Evolutionary conservation across 2,113 vertebrate genomes (phyloP).

Genomic region (Hipposideros armiger): DNA sequence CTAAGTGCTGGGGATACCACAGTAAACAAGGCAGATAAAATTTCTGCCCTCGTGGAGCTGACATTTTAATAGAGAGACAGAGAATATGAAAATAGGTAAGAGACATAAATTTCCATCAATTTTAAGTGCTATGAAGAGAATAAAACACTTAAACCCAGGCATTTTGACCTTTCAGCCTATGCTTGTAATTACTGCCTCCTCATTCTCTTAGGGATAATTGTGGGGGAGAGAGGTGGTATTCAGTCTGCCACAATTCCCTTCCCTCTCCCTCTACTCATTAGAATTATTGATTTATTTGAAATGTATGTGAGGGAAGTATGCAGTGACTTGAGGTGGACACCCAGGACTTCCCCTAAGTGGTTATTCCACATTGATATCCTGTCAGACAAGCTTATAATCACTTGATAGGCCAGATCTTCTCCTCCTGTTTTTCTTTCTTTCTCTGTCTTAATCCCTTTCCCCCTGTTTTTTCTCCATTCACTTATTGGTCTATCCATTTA

Average conservation of each 20-base stretch:
- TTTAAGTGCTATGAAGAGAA: background rate
- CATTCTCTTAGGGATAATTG: background rate
- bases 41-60: background rate
- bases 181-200: background rate
- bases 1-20: background rate
- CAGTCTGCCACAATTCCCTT: background rate
- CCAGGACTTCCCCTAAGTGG: background rate
- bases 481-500: background rate
- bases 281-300: background rate
- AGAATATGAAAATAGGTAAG: background rate
- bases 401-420: background rate
- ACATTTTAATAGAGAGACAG: background rate
- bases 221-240: rapidly evolving
- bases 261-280: background rate
- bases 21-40: background rate
- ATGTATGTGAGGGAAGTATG: rapidly evolving
- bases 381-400: background rate
- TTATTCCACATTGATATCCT: background rate
- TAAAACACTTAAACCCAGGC: background rate
- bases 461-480: background rate
- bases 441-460: background rate
- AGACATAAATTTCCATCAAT: background rate
- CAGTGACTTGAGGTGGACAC: background rate
- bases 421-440: background rate
- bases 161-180: background rate